Evolutionary conservation across 2,113 vertebrate genomes (phyloP), one percentile per base, ranked within the genome.

Genomic region (Cyprinodon brontotheroides): DNA sequence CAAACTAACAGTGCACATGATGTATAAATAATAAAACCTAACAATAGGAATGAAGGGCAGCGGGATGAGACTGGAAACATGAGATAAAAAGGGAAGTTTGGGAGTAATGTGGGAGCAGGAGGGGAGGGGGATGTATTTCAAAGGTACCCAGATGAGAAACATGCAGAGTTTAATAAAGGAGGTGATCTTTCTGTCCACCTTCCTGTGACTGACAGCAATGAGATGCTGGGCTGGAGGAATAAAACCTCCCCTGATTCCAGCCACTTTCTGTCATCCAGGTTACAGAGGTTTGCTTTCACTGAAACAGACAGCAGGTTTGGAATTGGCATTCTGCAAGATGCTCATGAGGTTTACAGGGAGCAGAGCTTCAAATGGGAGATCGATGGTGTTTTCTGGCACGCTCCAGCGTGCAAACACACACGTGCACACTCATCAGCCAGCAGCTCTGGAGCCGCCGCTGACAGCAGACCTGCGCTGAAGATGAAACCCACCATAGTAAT

Each of bases 191-290:
- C 67, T 67, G 20, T 81, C 83, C 86, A 88, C 81, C 66, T 72
- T 53, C 75, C 69, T 47, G 66, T 89, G 81, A 87, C 85, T 89
- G 91, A 89, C 87, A 87, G 77, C 79, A 20, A 74, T 82, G 72
- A 82, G 86, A 86, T 82, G 73, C 78, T 72, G 72, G 72, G 86
- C 89, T 88, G 81, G 61, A 90, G 90, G 81, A 85, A 89, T 83
- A 84, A 92, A 90, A 88, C 69, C 87, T 86, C 84, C 75, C 80
- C 77, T 88, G 84, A 88, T 91, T 89, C 86, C 53, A 89, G 84
- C 88, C 91, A 92, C 89, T 93, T 90, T 90, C 85, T 67, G 65
- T 39, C 43, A 74, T 77, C 79, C 79, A 72, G 85, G 89, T 86
- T 89, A 82, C 82, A 79, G 83, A 85, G 79, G 81, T 72, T 60